Evolutionary conservation across 2,113 vertebrate species (phyloP).

Genomic region (Bos taurus): ARS-UCD2.0 NC_037352.1:36681001-36681500

Average conservation of each 20-base stretch:
- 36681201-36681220: neutral
- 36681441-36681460: neutral
- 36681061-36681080: neutral
- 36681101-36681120: neutral
- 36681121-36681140: neutral
- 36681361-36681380: rapidly evolving
- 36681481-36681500: neutral
- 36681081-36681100: neutral
- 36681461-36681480: neutral
- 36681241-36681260: neutral
- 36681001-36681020: neutral
- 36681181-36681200: neutral
- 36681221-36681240: neutral
- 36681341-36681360: neutral
- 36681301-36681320: neutral
- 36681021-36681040: neutral
- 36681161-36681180: neutral
- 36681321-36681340: neutral
- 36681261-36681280: neutral
- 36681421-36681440: neutral
- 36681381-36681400: neutral
- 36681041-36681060: neutral
- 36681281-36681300: neutral
- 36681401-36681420: neutral
- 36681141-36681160: neutral